Base-by-base conservation (phyloP, 2,113 vertebrate species). In the Peromyscus leucopus region DNA sequence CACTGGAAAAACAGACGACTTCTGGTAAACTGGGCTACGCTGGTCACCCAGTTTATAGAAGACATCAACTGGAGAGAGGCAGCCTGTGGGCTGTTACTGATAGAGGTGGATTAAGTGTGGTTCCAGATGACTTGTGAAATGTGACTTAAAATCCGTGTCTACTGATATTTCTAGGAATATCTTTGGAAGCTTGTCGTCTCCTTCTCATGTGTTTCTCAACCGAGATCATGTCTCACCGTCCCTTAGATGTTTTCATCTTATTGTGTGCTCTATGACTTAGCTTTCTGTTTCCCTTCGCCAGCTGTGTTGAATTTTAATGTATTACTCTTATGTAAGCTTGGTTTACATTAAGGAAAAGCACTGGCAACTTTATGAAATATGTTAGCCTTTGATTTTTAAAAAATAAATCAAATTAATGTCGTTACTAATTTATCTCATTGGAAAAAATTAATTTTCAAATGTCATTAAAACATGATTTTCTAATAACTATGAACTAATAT, bases 1-100 rank as follows among this genome's bases (percentile, higher is more conserved):
- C 86, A 22, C 2, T 28, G 24, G 86, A 87, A 95, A 92, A 93
- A 59, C 78, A 63, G 83, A 89, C 65, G 82, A 63, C 48, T 94
- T 91, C 33, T 76, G 78, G 57, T 74, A 88, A 63, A 46, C 90
- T 75, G 67, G 85, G 67, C 7, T 80, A 75, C 71, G 61, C 89
- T 90, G 72, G 78, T 96, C 67, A 82, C 80, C 61, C 80, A 93
- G 28, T 80, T 71, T 90, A 67, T 85, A 94, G 96, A 98, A 96
- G 97, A 98, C 93, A 36, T 59, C 83, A 79, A 96, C 97, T 98
- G 97, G 97, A 98, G 98, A 98, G 97, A 98, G 98, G 98, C 94
- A 74, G 97, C 87, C 95, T 98, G 55, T 97, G 97, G 94, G 96
- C 95, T 86, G 76, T 93, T 90, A 91, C 96, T 98, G 97, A 90